Percentiles rank a stretch among this genome's conserved stretches.
Conservation (phyloP, 2,797 vertebrate genomes). For the Chelon auratus region DNA sequence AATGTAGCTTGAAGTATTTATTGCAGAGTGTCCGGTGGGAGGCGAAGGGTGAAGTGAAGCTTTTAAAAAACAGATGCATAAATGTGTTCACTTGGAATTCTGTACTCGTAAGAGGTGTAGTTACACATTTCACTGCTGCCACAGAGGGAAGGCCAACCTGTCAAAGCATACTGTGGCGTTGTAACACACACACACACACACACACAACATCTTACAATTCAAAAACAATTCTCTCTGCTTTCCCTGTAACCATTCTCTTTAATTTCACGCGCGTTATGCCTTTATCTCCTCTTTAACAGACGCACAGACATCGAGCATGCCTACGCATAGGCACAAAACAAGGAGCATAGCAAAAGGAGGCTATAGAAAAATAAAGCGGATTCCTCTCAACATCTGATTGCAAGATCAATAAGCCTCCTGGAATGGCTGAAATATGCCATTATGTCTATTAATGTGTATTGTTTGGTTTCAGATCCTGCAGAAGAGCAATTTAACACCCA, state of each 20-base stretch:
- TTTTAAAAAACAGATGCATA: slow-evolving; percentile 52
- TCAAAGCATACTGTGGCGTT: slow-evolving; percentile 33
- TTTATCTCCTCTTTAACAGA: slow-evolving; percentile 40
- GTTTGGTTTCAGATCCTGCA: slow-evolving; percentile 65
- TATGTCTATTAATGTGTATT: slow-evolving; percentile 67
- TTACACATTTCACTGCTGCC: slow-evolving; percentile 38
- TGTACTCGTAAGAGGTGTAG: slow-evolving; percentile 3
- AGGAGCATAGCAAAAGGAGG: slow-evolving; percentile 28
- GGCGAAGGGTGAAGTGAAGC: slow-evolving; percentile 49
- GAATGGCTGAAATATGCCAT: slow-evolving; percentile 66
- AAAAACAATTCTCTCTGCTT: slow-evolving; percentile 10
- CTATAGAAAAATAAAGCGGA: slow-evolving; percentile 45
- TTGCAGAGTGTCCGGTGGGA: slow-evolving; percentile 46
- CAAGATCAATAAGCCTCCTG: slow-evolving; percentile 66
- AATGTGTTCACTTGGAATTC: slow-evolving; percentile 54
- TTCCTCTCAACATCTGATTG: slow-evolving; percentile 68
- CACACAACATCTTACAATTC: not conserved
- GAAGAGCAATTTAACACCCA: slow-evolving; percentile 64
- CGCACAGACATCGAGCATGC: not conserved
- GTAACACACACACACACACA: slow-evolving; percentile 24
- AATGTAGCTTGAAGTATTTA: slow-evolving; percentile 67
- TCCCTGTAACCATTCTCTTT: slow-evolving; percentile 44
- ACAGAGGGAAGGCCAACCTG: slow-evolving; percentile 33
- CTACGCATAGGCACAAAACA: slow-evolving; percentile 24
- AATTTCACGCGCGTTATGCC: slow-evolving; percentile 51